A percentile compares a stretch with the other conserved stretches of the same genome.
Evolutionary conservation across 1,140 invertebrate genomes (phyloP).

Genomic region (Leptinotarsa texana): DNA sequence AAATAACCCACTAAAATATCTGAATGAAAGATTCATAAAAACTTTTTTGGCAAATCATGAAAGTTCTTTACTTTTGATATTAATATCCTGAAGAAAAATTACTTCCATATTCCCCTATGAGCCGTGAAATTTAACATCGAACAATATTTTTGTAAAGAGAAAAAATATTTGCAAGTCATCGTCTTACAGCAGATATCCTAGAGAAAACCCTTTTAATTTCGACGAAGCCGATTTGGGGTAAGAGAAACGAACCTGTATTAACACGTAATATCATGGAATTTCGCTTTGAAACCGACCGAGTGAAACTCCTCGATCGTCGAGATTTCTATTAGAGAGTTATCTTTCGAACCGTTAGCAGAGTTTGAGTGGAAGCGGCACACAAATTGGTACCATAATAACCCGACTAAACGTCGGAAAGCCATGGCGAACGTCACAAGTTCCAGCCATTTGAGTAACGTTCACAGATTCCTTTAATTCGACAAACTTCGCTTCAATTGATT

Average conservation of each 20-base stretch:
- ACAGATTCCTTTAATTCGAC: constrained; percentile 38
- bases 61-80: too few relatives aligned
- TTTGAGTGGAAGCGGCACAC: neutral
- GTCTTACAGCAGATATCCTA: too few relatives aligned
- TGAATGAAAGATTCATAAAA: too few relatives aligned
- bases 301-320: neutral
- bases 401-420: constrained; percentile 6
- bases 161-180: too few relatives aligned
- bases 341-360: neutral
- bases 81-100: too few relatives aligned
- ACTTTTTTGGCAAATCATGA: too few relatives aligned
- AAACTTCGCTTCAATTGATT: constrained; percentile 37
- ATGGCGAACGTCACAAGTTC: constrained; percentile 20
- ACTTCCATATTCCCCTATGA: too few relatives aligned
- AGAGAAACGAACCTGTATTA: neutral
- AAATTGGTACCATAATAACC: constrained; percentile 1
- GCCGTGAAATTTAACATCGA: too few relatives aligned
- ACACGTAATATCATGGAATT: neutral
- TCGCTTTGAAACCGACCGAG: neutral
- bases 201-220: too few relatives aligned
- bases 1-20: too few relatives aligned
- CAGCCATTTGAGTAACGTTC: constrained; percentile 38
- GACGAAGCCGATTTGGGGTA: too few relatives aligned
- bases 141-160: too few relatives aligned
- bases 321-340: constrained; percentile 1